Conservation (phyloP, 2,888 invertebrate genomes). For the Stenoptilia bipunctidactyla region DNA sequence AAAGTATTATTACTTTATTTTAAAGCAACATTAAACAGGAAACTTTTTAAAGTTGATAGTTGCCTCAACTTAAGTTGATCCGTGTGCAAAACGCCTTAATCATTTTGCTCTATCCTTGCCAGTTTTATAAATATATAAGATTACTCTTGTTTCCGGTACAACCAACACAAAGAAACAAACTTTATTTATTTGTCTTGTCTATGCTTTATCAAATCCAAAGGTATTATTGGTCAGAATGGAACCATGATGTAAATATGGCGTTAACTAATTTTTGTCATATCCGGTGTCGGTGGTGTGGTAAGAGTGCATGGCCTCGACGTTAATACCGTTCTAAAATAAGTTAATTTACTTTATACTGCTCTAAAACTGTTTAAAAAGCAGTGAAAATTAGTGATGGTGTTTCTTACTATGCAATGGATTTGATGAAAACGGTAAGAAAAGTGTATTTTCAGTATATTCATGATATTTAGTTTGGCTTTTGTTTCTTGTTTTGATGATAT, state of each 20-base stretch:
- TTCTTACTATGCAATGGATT: conserved; percentile 71
- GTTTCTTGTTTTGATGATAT: conserved; percentile 72
- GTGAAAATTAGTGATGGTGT: conserved; percentile 67
- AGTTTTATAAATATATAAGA: too few relatives aligned
- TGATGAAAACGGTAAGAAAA: conserved; percentile 70
- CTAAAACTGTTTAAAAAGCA: conserved; percentile 18
- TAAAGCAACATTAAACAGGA: too few relatives aligned
- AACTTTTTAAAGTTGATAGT: too few relatives aligned
- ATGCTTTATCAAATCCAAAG: conserved; percentile 17
- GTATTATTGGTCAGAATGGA: conserved; percentile 34
- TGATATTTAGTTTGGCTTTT: conserved; percentile 65
- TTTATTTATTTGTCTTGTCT: too few relatives aligned
- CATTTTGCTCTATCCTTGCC: too few relatives aligned
- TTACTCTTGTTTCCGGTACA: too few relatives aligned
- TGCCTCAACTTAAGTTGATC: too few relatives aligned
- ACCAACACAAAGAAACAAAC: too few relatives aligned
- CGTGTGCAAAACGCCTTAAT: too few relatives aligned
- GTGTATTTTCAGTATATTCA: conserved; percentile 34
- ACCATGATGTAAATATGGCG: conserved; percentile 42
- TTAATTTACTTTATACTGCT: conserved; percentile 28
- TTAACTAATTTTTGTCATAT: conserved; percentile 55
- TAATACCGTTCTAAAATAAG: conserved; percentile 49
- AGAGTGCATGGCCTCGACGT: conserved; percentile 62
- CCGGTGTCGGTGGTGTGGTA: conserved; percentile 49
- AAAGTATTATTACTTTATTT: too few relatives aligned